Conservation (phyloP, 2,113 vertebrate species). For the Sminthopsis crassicaudata region DNA sequence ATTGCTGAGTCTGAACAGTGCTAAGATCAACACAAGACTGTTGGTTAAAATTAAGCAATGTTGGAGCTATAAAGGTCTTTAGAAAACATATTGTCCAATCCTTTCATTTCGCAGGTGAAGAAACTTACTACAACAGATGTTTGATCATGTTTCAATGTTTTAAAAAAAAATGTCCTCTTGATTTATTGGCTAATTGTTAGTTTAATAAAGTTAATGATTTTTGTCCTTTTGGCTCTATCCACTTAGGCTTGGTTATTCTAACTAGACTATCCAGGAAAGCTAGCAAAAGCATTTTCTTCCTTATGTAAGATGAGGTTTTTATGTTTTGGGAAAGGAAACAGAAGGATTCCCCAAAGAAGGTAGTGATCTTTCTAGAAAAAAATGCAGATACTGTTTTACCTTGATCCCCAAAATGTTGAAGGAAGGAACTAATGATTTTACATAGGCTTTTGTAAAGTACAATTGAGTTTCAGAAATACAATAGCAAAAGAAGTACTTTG, state of each 20-base stretch:
- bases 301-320: conserved; percentile 25
- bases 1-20: conserved; percentile 27
- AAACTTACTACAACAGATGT: not conserved
- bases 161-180: conserved; percentile 41
- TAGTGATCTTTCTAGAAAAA: conserved; percentile 37
- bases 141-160: conserved; percentile 65
- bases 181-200: not conserved
- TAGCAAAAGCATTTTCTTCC: not conserved
- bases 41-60: conserved; percentile 8
- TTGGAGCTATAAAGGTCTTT: not conserved
- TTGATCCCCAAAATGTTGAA: conserved; percentile 57
- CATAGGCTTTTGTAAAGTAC: conserved; percentile 56
- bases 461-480: conserved; percentile 66
- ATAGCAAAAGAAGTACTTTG: conserved; percentile 61
- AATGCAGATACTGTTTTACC: conserved; percentile 39
- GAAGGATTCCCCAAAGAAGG: conserved; percentile 21
- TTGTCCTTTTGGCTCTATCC: conserved; percentile 26
- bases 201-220: not conserved
- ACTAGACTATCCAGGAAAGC: conserved; percentile 10
- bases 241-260: conserved; percentile 30
- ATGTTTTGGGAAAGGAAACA: conserved; percentile 33
- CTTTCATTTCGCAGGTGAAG: not conserved
- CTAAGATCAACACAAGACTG: conserved; percentile 60
- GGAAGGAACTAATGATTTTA: conserved; percentile 65
- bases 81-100: not conserved